Conservation (phyloP, 2,113 vertebrate species). For the Amblyopsis rosae region DNA sequence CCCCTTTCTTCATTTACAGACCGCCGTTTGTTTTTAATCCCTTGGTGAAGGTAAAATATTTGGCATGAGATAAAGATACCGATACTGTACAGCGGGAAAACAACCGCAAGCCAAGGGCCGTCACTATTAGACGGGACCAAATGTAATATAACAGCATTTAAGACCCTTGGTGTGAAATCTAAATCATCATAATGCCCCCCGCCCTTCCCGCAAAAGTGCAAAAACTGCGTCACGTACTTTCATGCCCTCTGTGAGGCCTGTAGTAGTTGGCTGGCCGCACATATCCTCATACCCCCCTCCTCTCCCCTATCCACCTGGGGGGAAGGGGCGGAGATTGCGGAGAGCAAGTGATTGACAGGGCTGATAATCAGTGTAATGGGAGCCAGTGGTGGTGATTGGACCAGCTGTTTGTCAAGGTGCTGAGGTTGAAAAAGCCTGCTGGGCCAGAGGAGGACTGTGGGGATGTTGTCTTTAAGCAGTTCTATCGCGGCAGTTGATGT, state of each 20-base stretch:
- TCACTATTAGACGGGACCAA: too few relatives aligned
- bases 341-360: constrained; percentile 59
- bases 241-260: too few relatives aligned
- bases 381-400: constrained; percentile 15
- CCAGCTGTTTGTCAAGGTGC: constrained; percentile 68
- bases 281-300: too few relatives aligned
- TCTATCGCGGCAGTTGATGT: not conserved
- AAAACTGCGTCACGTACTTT: too few relatives aligned
- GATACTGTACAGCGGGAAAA: too few relatives aligned
- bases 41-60: constrained; percentile 30
- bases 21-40: not conserved
- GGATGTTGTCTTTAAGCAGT: not conserved
- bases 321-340: constrained; percentile 13
- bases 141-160: too few relatives aligned
- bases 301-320: constrained; percentile 10
- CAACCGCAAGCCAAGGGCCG: too few relatives aligned
- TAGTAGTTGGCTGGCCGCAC: too few relatives aligned
- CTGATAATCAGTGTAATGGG: constrained; percentile 69
- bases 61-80: not conserved
- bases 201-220: too few relatives aligned
- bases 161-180: too few relatives aligned
- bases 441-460: constrained; percentile 5
- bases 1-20: constrained; percentile 41
- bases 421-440: constrained; percentile 37
- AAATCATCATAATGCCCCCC: too few relatives aligned